phyloP scores from a whole-genome alignment of 2,113 vertebrate species.

The Ciconia stormi region DNA sequence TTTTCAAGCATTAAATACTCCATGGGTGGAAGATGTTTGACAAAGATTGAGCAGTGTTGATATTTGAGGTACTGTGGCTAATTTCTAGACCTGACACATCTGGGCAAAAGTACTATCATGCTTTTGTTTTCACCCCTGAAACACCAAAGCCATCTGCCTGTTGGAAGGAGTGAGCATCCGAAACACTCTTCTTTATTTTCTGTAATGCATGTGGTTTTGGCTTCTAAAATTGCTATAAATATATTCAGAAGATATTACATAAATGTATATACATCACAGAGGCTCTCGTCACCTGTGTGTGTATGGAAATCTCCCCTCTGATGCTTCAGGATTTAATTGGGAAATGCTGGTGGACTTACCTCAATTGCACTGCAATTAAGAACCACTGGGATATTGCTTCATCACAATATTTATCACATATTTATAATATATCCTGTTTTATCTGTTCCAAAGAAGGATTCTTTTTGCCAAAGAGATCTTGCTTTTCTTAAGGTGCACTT shows the following conservation, averaged over 20 bases:
- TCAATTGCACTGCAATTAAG: slow-evolving; percentile 15
- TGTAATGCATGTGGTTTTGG: neutral
- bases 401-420: slow-evolving; percentile 33
- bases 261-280: neutral
- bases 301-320: neutral
- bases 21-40: neutral
- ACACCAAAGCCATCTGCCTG: neutral
- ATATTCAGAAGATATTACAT: neutral
- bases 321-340: neutral
- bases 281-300: neutral
- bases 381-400: slow-evolving; percentile 48
- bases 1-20: slow-evolving; percentile 11
- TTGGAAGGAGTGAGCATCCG: neutral
- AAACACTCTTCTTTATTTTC: neutral
- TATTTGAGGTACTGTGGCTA: neutral
- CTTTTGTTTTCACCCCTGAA: neutral
- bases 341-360: slow-evolving; percentile 15
- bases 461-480: slow-evolving; percentile 71
- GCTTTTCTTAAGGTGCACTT: slow-evolving; percentile 53
- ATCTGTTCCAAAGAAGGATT: slow-evolving; percentile 63
- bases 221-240: neutral
- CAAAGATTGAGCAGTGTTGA: neutral
- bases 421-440: slow-evolving; percentile 59
- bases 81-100: neutral
- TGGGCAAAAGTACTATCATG: neutral